Conservation (phyloP, 2,113 vertebrate genomes). For the Ailuropoda melanoleuca region DNA sequence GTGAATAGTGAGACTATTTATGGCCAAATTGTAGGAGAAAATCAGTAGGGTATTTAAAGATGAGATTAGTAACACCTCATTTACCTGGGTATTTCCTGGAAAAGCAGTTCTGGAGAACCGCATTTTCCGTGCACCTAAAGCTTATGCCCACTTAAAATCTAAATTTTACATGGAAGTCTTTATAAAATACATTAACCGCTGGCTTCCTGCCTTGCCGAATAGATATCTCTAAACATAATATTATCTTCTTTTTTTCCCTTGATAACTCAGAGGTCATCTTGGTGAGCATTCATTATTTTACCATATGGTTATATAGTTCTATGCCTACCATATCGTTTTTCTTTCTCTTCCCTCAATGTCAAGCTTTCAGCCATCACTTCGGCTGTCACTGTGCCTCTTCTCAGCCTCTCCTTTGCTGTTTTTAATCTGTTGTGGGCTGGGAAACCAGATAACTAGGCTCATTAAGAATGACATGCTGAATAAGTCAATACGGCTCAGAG, state of each 20-base stretch:
- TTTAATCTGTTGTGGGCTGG: slow-evolving; percentile 25
- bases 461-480: slow-evolving; percentile 25
- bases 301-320: neutral
- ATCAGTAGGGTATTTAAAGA: slow-evolving; percentile 37
- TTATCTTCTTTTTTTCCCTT: neutral
- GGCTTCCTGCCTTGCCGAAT: neutral
- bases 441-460: slow-evolving; percentile 34
- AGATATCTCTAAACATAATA: slow-evolving; percentile 14
- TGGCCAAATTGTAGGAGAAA: neutral
- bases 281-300: neutral
- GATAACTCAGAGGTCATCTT: neutral
- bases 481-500: neutral
- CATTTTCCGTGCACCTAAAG: slow-evolving; percentile 12
- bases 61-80: slow-evolving; percentile 37
- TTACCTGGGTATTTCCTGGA: slow-evolving; percentile 45
- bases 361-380: neutral
- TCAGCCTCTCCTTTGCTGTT: neutral
- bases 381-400: neutral
- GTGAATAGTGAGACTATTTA: slow-evolving; percentile 16
- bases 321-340: neutral
- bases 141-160: neutral
- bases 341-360: neutral
- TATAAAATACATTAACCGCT: slow-evolving; percentile 1
- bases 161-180: neutral
- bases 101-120: neutral